Evolutionary conservation across 2,797 vertebrate genomes (phyloP), one percentile per base, ranked within the genome.

Genomic region (Phataginus tricuspis): DNA sequence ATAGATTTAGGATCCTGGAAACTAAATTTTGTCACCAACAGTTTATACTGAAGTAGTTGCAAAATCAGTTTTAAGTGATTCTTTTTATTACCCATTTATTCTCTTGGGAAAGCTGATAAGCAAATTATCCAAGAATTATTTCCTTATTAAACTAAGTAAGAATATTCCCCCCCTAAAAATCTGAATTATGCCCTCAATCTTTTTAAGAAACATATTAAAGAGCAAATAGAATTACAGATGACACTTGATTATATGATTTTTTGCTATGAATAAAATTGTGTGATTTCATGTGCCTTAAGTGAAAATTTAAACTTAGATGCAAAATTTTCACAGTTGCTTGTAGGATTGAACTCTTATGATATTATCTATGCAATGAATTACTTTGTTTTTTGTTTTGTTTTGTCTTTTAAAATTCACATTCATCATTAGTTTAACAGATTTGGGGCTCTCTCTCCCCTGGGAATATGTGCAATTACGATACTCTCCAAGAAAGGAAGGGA

Each of bases 401-500:
- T 75, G 27, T 66, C 82, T 95, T 79, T 91, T 77, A 53, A 92
- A 93, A 82, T 94, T 90, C 12, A 89, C 59, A 27, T 93, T 93
- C 63, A 51, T 12, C 57, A 77, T 96, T 78, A 10, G 80, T 96
- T 93, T 94, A 57, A 91, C 88, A 96, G 86, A 95, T 96, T 66
- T 66, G 72, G 49, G 51, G 63, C 77, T 95, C 92, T 79, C 77
- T 88, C 42, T 95, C 66, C 96, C 78, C 93, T 42, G 97, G 96
- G 92, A 96, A 69, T 98, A 91, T 86, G 94, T 98, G 96, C 98
- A 98, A 95, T 97, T 94, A 95, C 91, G 63, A 94, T 80, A 86
- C 27, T 6, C 85, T 63, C 79, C 31, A 42, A 29, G 12, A 90
- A 83, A 59, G 31, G 64, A 61, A 87, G 23, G 85, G 78, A 77